Base-by-base conservation (phyloP, 2,113 vertebrate species). In the Gopherus evgoodei region DNA sequence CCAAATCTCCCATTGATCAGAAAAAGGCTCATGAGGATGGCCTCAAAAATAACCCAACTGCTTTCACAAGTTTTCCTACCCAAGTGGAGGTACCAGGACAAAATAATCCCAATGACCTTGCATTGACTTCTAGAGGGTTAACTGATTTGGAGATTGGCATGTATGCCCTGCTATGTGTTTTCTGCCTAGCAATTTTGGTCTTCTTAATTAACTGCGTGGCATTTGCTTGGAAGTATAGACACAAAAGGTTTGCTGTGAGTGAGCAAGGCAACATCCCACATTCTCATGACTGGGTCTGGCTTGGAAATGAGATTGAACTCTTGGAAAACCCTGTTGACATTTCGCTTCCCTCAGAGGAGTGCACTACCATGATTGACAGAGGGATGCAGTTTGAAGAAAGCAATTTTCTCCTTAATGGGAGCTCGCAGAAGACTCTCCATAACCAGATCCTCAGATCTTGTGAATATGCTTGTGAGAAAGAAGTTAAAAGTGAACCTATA, bases 181-280 rank as follows among this genome's bases (percentile, higher is more conserved):
- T 99, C 98, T 99, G 99, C 96, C 97, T 99, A 84, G 99, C 99
- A 89, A 99, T 99, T 96, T 96, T 99, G 90, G 99, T 99, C 95
- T 99, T 99, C 97, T 98, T 99, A 90, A 99, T 99, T 97, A 99
- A 99, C 98, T 99, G 99, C 2, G 99, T 99, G 97, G 99, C 99
- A 6, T 99, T 99, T 88, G 99, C 99, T 31, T 99, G 99, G 98
- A 99, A 99, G 91, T 99, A 99, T 95, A 98, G 99, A 81, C 99
- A 99, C 98, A 99, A 99, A 98, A 98, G 99, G 92, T 98, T 99
- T 8, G 98, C 99, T 0, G 99, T 99, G 85, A 98, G 99, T 5
- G 99, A 99, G 95, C 99, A 99, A 65, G 99, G 98, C 92, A 99
- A 98, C 97, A 98, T 99, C 97, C 99, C 99, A 91, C 99, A 99